Percentiles rank a stretch among this genome's conserved stretches.
These are phyloP conservation scores for Oegoconia quadripuncta DNA, from an alignment of 2,888 invertebrate species.

Conservation along the genomic window DNA sequence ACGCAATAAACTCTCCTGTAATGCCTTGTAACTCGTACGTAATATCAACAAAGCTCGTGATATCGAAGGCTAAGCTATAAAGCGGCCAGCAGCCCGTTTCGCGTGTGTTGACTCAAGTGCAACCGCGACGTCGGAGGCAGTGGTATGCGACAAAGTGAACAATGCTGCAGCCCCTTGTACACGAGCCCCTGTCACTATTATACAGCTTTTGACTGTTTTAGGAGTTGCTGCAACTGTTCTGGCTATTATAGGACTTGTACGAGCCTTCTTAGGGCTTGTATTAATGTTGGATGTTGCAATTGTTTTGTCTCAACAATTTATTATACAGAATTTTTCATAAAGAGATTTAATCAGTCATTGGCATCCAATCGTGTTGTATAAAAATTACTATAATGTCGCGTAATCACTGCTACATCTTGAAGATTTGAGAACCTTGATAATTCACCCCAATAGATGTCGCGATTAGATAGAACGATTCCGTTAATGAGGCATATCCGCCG, in stretches of 20 bases:
- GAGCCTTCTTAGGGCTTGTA: too few species aligned
- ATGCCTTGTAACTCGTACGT: conserved; percentile 34
- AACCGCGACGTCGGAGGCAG: conserved; percentile 21
- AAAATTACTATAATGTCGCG: conserved; percentile 41
- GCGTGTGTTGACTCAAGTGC: conserved; percentile 59
- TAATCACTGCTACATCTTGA: too few species aligned
- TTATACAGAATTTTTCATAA: too few species aligned
- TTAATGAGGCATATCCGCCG: conserved; percentile 71
- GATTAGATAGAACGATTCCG: conserved; percentile 51
- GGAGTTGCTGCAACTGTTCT: conserved; percentile 18
- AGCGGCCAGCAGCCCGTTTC: conserved; percentile 27
- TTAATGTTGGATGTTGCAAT: too few species aligned
- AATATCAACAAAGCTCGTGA: conserved; percentile 43
- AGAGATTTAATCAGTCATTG: conserved; percentile 43
- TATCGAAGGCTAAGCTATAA: conserved; percentile 27
- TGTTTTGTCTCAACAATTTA: too few species aligned
- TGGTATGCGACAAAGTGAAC: conserved; percentile 35
- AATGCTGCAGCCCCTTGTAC: conserved; percentile 18
- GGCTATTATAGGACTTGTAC: neutral
- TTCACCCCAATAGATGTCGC: conserved; percentile 47
- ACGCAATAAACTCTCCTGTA: conserved; percentile 37
- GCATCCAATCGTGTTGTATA: conserved; percentile 35
- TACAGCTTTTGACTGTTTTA: conserved; percentile 18
- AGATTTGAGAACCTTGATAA: conserved; percentile 40
- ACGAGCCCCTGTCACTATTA: conserved; percentile 1